phyloP scores from a whole-genome alignment of 2,888 invertebrate genomes.

The Hypomecis atomaria region DNA sequence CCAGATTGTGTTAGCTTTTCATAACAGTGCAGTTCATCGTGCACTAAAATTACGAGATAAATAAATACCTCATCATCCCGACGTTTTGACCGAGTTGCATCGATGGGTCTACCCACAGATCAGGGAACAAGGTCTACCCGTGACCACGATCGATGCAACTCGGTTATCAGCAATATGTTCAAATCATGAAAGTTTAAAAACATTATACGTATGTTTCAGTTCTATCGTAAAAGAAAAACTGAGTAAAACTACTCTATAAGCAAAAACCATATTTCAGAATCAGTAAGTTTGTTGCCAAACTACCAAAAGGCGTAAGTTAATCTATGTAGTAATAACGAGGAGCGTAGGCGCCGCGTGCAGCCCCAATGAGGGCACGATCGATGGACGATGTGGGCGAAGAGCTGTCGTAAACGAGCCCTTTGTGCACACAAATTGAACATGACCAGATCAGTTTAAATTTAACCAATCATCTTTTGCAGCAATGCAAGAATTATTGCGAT shows the following conservation, averaged over 20 bases:
- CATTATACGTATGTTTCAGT: too few relatives aligned
- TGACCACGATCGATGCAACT: too few relatives aligned
- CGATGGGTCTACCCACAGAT: too few relatives aligned
- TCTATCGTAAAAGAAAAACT: too few relatives aligned
- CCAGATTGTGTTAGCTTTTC: not conserved
- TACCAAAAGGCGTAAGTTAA: constrained; percentile 18
- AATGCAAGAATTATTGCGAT: constrained; percentile 50
- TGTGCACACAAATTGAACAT: constrained; percentile 76
- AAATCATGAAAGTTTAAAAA: too few relatives aligned
- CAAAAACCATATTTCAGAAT: constrained; percentile 1
- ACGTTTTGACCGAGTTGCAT: too few relatives aligned
- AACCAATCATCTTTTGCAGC: constrained; percentile 76
- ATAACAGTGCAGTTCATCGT: too few relatives aligned
- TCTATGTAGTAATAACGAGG: constrained; percentile 21
- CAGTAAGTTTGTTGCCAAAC: constrained; percentile 17
- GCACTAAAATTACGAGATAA: too few relatives aligned
- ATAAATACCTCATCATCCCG: too few relatives aligned
- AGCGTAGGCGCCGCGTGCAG: constrained; percentile 65
- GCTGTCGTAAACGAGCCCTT: constrained; percentile 76
- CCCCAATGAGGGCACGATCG: constrained; percentile 78
- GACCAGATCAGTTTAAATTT: constrained; percentile 58
- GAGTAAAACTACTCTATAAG: not conserved
- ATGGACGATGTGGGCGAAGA: constrained; percentile 74
- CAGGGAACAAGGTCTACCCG: too few relatives aligned
- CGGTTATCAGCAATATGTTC: too few relatives aligned